phyloP scores from a whole-genome alignment of 2,113 vertebrate genomes.

The Corythaixoides concolor region DNA sequence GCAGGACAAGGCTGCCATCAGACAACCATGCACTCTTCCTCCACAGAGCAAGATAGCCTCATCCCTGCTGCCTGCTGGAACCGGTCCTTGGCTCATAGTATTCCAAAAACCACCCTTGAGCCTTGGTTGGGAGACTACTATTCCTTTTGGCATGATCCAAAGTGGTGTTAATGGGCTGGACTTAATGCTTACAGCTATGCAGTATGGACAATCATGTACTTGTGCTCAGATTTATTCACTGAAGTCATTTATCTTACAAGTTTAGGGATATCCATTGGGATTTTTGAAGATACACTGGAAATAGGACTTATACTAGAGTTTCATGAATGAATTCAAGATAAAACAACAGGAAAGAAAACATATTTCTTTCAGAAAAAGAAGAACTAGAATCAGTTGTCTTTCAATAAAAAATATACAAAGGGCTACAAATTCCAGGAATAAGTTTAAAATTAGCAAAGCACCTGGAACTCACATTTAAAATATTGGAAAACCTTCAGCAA shows the following conservation, averaged over 20 bases:
- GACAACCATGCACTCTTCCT: background rate
- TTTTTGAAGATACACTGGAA: background rate
- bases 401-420: background rate
- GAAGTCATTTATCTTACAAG: background rate
- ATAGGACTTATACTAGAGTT: background rate
- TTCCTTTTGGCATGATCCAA: background rate
- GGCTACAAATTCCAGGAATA: background rate
- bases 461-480: background rate
- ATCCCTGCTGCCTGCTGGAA: background rate
- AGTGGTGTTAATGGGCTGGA: background rate
- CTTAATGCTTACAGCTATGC: background rate
- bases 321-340: background rate
- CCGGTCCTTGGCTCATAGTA: rapidly evolving
- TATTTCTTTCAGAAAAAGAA: background rate
- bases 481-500: background rate
- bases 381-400: background rate
- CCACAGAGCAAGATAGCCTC: background rate
- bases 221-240: background rate
- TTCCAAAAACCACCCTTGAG: background rate
- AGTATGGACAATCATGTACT: background rate
- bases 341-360: background rate
- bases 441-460: conserved; percentile 1
- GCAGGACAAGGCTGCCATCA: background rate
- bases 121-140: background rate
- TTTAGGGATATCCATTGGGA: background rate